Conservation (phyloP, 1,140 invertebrate genomes). For the Notospermus geniculatus region DNA sequence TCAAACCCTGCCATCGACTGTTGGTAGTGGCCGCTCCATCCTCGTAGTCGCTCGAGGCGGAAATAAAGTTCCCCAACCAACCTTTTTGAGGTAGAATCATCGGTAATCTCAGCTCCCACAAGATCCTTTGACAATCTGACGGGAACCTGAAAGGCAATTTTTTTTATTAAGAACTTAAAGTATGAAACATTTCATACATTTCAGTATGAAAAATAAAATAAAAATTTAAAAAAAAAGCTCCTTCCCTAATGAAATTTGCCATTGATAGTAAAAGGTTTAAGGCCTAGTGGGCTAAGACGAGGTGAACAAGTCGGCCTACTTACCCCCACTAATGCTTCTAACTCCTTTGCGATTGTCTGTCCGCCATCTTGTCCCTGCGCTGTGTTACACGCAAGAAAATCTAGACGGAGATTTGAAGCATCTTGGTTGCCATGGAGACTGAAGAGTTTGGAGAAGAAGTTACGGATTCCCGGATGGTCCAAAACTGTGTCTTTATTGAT, state of each 20-base stretch:
- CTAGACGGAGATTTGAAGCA: conserved; percentile 37
- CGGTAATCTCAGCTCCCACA: too few relatives aligned
- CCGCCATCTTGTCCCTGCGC: conserved; percentile 40
- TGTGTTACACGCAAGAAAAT: conserved; percentile 53
- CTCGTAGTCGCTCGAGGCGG: conserved; percentile 51
- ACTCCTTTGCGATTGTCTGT: conserved; percentile 38
- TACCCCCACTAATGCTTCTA: conserved; percentile 43
- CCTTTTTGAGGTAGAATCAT: too few relatives aligned
- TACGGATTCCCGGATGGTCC: conserved; percentile 39
- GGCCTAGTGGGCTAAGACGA: too few relatives aligned
- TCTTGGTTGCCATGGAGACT: conserved; percentile 32
- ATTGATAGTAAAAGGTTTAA: too few relatives aligned
- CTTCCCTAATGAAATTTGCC: too few relatives aligned
- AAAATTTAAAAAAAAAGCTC: too few relatives aligned
- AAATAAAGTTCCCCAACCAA: conserved; percentile 60
- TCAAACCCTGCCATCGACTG: conserved; percentile 60
- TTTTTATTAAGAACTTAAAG: background rate
- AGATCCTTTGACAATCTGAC: too few relatives aligned
- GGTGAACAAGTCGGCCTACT: too few relatives aligned
- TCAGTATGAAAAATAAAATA: background rate
- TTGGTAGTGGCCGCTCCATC: conserved; percentile 47
- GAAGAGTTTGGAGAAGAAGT: conserved; percentile 48
- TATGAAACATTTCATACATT: conserved; percentile 1
- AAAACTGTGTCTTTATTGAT: conserved; percentile 36
- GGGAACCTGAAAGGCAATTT: conserved; percentile 12